Conservation (phyloP, 2,797 vertebrate species). For the Hozukius guyotensis region DNA sequence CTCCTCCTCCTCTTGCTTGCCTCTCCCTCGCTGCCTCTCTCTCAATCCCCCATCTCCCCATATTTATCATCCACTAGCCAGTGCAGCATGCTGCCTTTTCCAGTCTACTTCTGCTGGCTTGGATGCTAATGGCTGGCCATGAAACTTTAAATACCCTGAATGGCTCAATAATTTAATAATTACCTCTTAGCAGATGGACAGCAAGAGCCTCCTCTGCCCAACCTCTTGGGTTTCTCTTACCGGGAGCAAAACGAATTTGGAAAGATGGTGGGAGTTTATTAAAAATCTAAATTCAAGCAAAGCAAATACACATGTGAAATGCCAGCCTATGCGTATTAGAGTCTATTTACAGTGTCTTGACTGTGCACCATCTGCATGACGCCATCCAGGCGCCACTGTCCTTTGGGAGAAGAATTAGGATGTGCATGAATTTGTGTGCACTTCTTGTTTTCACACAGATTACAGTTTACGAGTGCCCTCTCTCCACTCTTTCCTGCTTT, state of each 20-base stretch:
- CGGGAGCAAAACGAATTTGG: neutral
- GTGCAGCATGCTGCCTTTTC: constrained; percentile 1
- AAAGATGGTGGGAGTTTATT: constrained; percentile 11
- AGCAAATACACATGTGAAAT: neutral
- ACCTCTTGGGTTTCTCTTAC: constrained; percentile 18
- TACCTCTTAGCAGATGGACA: constrained; percentile 67
- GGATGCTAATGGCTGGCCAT: constrained; percentile 77
- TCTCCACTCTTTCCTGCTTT: neutral
- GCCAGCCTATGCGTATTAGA: neutral
- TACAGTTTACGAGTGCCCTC: neutral
- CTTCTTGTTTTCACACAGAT: neutral
- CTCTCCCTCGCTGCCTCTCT: neutral
- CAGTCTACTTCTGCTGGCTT: constrained; percentile 30
- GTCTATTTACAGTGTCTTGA: neutral
- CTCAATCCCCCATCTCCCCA: constrained; percentile 7
- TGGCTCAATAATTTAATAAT: constrained; percentile 82
- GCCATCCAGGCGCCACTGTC: neutral
- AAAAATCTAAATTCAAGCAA: neutral
- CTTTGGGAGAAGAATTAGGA: neutral
- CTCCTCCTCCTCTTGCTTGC: constrained; percentile 9
- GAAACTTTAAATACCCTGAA: constrained; percentile 78
- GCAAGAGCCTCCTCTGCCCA: constrained; percentile 18
- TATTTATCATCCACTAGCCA: constrained; percentile 32
- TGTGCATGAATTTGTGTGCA: neutral
- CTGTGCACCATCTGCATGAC: constrained; percentile 17